Conservation (phyloP, 2,888 invertebrate species). For the Blastobasis adustella region DNA sequence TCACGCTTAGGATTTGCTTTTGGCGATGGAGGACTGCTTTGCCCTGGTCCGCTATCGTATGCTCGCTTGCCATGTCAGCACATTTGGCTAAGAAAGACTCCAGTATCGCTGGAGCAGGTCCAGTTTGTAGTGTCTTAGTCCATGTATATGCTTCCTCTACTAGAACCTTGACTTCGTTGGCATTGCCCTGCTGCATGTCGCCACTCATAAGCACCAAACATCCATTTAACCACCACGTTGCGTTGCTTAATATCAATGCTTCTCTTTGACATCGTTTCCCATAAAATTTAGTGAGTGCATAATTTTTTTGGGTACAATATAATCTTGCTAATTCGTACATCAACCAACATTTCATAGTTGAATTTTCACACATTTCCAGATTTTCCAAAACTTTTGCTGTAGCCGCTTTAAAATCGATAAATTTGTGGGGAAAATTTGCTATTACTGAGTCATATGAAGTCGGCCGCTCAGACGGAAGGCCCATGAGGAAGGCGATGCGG, state of each 20-base stretch:
- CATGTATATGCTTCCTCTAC: conserved; percentile 61
- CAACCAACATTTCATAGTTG: conserved; percentile 64
- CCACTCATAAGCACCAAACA: conserved; percentile 61
- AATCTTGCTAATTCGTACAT: conserved; percentile 60
- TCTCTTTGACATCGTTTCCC: conserved; percentile 61
- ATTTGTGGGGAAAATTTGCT: conserved; percentile 61
- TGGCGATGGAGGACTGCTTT: conserved; percentile 53
- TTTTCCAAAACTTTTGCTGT: conserved; percentile 43
- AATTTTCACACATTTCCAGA: conserved; percentile 64
- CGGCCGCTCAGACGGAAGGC: conserved; percentile 53
- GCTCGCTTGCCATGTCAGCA: conserved; percentile 48
- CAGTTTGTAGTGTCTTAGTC: conserved; percentile 45
- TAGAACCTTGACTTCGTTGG: conserved; percentile 58
- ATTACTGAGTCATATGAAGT: conserved; percentile 63
- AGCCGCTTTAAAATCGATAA: conserved; percentile 53
- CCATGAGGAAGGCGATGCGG: conserved; percentile 64
- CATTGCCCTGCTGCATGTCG: conserved; percentile 65
- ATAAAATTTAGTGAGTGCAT: conserved; percentile 60
- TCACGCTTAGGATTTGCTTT: conserved; percentile 43
- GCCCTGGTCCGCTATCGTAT: conserved; percentile 49
- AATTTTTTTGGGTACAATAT: conserved; percentile 57
- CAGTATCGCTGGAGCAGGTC: conserved; percentile 45
- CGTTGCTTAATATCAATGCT: conserved; percentile 47
- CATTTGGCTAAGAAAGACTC: conserved; percentile 58
- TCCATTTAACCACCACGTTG: conserved; percentile 64